phyloP scores from a whole-genome alignment of 2,797 vertebrate species.

The Mionectes olivaceus region DNA sequence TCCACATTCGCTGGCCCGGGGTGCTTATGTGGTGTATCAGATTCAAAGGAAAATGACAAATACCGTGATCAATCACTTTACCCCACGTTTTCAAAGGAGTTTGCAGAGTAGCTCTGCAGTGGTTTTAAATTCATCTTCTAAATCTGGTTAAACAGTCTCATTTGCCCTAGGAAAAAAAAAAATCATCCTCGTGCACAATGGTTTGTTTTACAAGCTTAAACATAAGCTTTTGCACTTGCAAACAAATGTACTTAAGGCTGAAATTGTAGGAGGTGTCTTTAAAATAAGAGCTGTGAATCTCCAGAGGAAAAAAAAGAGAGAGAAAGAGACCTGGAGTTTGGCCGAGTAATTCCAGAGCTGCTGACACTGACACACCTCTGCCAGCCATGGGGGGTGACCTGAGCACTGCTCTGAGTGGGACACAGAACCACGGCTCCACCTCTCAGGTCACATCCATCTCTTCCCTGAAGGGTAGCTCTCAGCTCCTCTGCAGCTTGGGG shows the following conservation, averaged over 20 bases:
- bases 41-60: not conserved
- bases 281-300: not conserved
- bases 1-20: not conserved
- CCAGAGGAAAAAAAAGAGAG: slow-evolving; percentile 58
- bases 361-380: not conserved
- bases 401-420: not conserved
- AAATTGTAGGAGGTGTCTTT: not conserved
- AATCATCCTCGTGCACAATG: not conserved
- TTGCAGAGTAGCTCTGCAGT: not conserved
- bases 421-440: fast-evolving
- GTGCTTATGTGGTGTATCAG: not conserved
- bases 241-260: not conserved
- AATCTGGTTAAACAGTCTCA: not conserved
- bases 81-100: not conserved
- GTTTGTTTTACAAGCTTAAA: slow-evolving; percentile 18
- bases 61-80: not conserved
- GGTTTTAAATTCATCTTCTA: not conserved
- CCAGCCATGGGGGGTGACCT: fast-evolving
- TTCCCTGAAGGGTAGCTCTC: not conserved
- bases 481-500: not conserved
- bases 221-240: not conserved
- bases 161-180: not conserved
- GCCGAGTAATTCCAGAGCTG: not conserved
- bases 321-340: not conserved
- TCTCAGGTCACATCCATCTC: not conserved